Conservation (phyloP, 2,888 invertebrate species). For the Mylabris sibirica region DNA sequence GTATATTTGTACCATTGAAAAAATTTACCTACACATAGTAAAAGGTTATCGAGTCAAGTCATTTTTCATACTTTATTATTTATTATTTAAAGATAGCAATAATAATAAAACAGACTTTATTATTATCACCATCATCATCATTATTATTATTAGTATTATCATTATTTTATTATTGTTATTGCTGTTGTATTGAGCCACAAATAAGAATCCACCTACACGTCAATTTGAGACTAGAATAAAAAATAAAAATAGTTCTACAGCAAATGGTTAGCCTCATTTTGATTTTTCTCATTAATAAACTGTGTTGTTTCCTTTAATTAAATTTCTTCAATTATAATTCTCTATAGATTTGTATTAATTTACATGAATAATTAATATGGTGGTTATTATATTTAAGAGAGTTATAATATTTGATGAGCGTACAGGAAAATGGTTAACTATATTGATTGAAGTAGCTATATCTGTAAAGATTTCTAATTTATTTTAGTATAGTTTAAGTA, state of each 20-base stretch:
- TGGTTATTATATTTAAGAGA: too few relatives aligned
- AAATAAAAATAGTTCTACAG: neutral
- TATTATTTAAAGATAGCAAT: neutral
- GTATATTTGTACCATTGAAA: too few relatives aligned
- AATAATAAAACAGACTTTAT: neutral
- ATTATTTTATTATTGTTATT: neutral
- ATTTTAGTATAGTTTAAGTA: too few relatives aligned
- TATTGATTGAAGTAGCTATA: neutral
- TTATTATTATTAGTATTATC: neutral
- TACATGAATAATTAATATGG: neutral
- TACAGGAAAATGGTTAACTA: neutral
- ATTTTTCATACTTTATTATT: neutral
- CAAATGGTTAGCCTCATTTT: constrained; percentile 8
- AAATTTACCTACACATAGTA: too few relatives aligned
- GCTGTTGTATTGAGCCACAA: neutral
- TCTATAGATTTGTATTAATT: neutral
- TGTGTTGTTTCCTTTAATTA: neutral
- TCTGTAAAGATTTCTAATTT: neutral
- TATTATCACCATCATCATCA: neutral
- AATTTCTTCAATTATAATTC: neutral
- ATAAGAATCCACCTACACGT: constrained; percentile 1
- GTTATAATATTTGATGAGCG: neutral
- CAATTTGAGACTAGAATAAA: neutral
- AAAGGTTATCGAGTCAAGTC: too few relatives aligned
- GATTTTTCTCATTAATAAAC: neutral